Percentiles rank a stretch among this genome's conserved stretches.
phyloP scores from a whole-genome alignment of 2,113 vertebrate species.

The Spilogale gracilis region DNA sequence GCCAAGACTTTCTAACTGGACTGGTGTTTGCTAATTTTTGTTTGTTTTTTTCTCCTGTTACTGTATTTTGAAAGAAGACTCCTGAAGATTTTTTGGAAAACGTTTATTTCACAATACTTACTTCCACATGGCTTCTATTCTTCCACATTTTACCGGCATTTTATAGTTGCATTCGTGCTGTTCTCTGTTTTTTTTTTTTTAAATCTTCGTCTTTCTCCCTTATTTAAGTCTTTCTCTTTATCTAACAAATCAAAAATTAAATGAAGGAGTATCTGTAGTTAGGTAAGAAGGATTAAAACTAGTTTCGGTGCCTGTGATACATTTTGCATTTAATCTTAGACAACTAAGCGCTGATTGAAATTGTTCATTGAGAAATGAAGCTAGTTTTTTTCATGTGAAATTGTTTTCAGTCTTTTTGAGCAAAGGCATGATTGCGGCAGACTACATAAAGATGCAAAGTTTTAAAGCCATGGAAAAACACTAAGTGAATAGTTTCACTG shows the following conservation, averaged over 20 bases:
- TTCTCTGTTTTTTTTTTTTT: conserved; percentile 49
- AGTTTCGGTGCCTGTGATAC: conserved; percentile 30
- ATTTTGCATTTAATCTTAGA: conserved; percentile 62
- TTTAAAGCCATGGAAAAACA: conserved; percentile 82
- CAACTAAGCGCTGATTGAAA: conserved; percentile 42
- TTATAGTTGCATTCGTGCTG: conserved; percentile 57
- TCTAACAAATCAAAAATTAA: conserved; percentile 58
- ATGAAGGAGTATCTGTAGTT: conserved; percentile 6
- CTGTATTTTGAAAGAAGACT: conserved; percentile 64
- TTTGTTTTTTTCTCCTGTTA: not conserved
- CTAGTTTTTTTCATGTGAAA: conserved; percentile 44
- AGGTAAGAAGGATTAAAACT: conserved; percentile 53
- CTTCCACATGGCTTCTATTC: conserved; percentile 66
- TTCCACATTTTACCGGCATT: conserved; percentile 59
- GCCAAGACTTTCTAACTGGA: conserved; percentile 24
- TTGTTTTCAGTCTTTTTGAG: conserved; percentile 52
- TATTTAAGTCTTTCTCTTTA: conserved; percentile 58
- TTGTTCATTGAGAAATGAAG: conserved; percentile 64
- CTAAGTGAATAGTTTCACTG: conserved; percentile 78
- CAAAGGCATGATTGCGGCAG: conserved; percentile 51
- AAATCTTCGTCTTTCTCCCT: conserved; percentile 31
- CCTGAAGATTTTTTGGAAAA: not conserved
- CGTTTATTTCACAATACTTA: conserved; percentile 36
- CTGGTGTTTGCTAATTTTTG: conserved; percentile 50
- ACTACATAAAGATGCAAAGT: conserved; percentile 56